Conservation (phyloP, 2,113 vertebrate species). For the Lethenteron reissneri region DNA sequence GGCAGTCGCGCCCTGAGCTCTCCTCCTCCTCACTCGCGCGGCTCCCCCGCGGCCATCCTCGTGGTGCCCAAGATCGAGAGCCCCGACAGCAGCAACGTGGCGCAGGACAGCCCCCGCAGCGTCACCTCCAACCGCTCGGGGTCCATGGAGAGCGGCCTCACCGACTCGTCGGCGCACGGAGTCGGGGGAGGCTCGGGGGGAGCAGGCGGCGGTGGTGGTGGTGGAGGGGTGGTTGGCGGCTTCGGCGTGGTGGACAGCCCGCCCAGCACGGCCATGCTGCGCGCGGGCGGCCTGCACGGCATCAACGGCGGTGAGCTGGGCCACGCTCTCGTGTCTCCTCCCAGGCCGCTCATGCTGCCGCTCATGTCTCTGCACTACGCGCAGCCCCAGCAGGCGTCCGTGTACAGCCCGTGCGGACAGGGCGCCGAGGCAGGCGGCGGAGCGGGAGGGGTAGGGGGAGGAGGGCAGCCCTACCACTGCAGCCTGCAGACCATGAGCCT, state of each 20-base stretch:
- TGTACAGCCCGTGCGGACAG: slow-evolving; percentile 1
- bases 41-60: background rate
- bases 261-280: background rate
- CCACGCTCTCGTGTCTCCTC: too few relatives aligned
- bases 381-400: background rate
- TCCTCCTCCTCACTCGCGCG: background rate
- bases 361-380: slow-evolving; percentile 2
- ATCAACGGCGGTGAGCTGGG: background rate
- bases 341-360: slow-evolving; percentile 4
- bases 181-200: too few relatives aligned
- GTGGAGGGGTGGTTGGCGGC: background rate
- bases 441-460: too few relatives aligned
- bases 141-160: background rate
- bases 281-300: background rate
- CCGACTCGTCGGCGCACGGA: background rate
- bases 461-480: background rate
- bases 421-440: background rate
- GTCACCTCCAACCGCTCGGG: background rate
- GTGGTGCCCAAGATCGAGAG: background rate
- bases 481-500: slow-evolving; percentile 5
- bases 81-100: slow-evolving; percentile 3
- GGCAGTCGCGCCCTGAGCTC: background rate
- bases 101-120: background rate
- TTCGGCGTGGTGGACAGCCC: background rate
- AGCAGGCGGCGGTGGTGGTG: background rate